A percentile compares a stretch with the other conserved stretches of the same genome.
Evolutionary conservation across 2,888 invertebrate genomes (phyloP).

Genomic region (Eupithecia dodoneata): DNA sequence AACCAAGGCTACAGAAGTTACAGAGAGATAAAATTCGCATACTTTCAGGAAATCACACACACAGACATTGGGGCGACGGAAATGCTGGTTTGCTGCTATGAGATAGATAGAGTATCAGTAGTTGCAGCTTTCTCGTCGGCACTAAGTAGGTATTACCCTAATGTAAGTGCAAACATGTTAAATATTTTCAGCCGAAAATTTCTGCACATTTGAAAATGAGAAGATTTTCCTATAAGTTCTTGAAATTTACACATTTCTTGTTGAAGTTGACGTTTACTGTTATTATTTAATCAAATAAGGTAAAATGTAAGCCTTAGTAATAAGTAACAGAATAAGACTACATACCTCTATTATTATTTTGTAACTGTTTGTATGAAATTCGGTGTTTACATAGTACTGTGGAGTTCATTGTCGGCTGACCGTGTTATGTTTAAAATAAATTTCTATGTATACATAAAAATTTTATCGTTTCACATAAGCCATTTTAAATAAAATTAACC

Average conservation of each 20-base stretch:
- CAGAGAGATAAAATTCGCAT: slow-evolving; percentile 39
- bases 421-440: too few relatives aligned
- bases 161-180: background rate
- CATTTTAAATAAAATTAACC: too few relatives aligned
- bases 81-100: slow-evolving; percentile 4
- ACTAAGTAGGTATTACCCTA: background rate
- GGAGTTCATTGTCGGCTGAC: too few relatives aligned
- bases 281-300: too few relatives aligned
- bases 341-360: too few relatives aligned
- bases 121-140: background rate
- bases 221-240: background rate
- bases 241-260: background rate
- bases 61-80: slow-evolving; percentile 27
- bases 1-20: slow-evolving; percentile 55
- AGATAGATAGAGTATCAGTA: background rate
- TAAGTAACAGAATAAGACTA: too few relatives aligned
- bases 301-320: too few relatives aligned
- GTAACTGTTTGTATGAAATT: too few relatives aligned
- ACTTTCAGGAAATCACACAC: slow-evolving; percentile 26
- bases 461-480: too few relatives aligned
- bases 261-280: background rate
- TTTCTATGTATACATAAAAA: too few relatives aligned
- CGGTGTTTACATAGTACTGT: too few relatives aligned
- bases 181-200: too few relatives aligned
- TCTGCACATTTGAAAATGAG: background rate